Evolutionary conservation across 2,888 invertebrate species (phyloP), one percentile per base, ranked within the genome.

Genomic region (Margaritifera margaritifera): DNA sequence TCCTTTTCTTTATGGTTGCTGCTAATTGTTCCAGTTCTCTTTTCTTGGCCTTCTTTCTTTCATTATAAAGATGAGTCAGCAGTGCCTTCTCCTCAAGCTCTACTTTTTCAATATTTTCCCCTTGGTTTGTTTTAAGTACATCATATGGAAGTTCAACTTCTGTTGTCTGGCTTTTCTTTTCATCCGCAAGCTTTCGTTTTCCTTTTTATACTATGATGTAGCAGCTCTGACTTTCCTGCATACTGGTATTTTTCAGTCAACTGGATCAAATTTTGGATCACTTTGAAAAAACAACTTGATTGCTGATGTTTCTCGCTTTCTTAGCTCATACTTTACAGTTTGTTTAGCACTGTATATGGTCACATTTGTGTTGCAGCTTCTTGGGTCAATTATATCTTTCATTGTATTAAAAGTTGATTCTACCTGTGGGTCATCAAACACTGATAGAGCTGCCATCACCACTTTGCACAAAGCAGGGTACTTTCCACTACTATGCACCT

Each of bases 371-470:
- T 53, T 69, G 52, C 61, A 24, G 11, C 70, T 63, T 5, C 57
- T 59, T 8, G 20, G 60, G 31, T 71, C 68, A n/a, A 75, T n/a
- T 0, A 75, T 54, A 58, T 77, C 72, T 24, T 69, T 69, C 68
- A 77, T 72, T n/a, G 60, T 61, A 61, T 61, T 77, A 58, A 78
- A 78, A 18, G 69, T 42, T 1, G 67, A 65, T 52, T 78, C 76
- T 20, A 78, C 74, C 19, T 50, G 50, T 6, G 74, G 74, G 11
- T 74, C 76, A 69, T 76, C 74, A 50, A 78, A 77, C 1, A 70
- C 58, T 18, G 66, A 70, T 2, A 70, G 59, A 18, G 18, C 62
- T 4, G 62, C 63, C 6, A 19, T 8, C 18, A 57, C 63, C 50
- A 66, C 22, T n/a, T 63, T 70, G 53, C 50, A 59, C 19, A 70